phyloP scores from a whole-genome alignment of 1,140 invertebrate species.

The Drosophila ananassae region DNA sequence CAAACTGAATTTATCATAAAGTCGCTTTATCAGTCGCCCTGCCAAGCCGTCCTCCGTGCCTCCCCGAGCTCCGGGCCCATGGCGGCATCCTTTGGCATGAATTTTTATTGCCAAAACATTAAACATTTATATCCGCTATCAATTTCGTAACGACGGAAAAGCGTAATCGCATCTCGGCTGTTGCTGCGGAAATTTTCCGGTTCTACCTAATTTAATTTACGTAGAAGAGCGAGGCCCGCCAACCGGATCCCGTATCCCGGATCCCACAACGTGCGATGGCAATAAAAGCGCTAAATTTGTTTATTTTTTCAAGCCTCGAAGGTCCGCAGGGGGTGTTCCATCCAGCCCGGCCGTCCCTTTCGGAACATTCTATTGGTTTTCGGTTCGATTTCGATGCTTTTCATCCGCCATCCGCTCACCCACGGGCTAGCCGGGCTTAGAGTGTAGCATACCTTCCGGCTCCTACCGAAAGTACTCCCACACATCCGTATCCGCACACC shows the following conservation, averaged over 20 bases:
- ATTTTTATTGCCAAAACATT: slow-evolving; percentile 82
- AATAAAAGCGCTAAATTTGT: slow-evolving; percentile 83
- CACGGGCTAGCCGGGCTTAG: slow-evolving; percentile 38
- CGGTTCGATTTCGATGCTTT: slow-evolving; percentile 61
- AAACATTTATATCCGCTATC: slow-evolving; percentile 83
- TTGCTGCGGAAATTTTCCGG: slow-evolving; percentile 64
- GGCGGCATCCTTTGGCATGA: slow-evolving; percentile 47
- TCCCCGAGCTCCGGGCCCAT: slow-evolving; percentile 11
- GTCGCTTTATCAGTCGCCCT: slow-evolving; percentile 66
- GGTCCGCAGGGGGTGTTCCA: slow-evolving; percentile 17
- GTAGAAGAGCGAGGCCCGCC: slow-evolving; percentile 48
- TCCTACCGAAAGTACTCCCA: slow-evolving; percentile 47
- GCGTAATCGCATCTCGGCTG: slow-evolving; percentile 70
- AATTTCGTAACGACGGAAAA: slow-evolving; percentile 72
- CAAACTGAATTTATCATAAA: slow-evolving; percentile 80
- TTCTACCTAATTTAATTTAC: slow-evolving; percentile 81
- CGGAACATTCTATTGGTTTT: slow-evolving; percentile 9
- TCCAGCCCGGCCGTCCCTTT: slow-evolving; percentile 6
- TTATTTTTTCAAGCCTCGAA: slow-evolving; percentile 68
- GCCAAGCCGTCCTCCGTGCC: background rate
- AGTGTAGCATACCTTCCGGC: slow-evolving; percentile 64
- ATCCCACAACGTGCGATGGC: slow-evolving; percentile 68
- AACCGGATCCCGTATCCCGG: background rate
- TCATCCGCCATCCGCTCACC: slow-evolving; percentile 4
- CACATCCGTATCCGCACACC: slow-evolving; percentile 4